Evolutionary conservation across 2,797 vertebrate species (phyloP).

Genomic region (Myotis daubentonii): DNA sequence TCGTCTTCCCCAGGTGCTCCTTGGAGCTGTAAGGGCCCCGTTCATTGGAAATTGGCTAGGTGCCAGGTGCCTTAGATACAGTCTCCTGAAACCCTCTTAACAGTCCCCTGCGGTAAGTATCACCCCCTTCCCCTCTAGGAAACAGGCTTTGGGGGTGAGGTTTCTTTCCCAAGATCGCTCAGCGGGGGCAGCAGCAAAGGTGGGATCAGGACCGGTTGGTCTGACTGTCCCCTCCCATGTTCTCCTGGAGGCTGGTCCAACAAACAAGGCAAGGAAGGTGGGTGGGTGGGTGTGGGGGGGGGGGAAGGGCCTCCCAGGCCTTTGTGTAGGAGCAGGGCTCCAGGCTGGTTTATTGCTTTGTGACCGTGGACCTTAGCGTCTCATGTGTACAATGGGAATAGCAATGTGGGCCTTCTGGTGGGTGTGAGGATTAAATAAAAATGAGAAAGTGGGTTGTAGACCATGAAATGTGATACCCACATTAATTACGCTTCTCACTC

Average conservation of each 20-base stretch:
- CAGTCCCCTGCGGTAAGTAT: neutral
- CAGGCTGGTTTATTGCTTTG: neutral
- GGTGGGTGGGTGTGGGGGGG: rapidly evolving
- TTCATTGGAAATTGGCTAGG: neutral
- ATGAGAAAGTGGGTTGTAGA: neutral
- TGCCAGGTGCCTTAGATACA: neutral
- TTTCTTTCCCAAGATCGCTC: neutral
- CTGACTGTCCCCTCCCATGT: neutral
- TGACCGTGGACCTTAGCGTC: neutral
- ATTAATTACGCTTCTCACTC: neutral
- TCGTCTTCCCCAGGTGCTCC: neutral
- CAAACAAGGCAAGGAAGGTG: neutral
- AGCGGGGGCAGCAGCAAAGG: neutral
- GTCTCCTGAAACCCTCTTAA: neutral
- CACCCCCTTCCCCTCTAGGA: neutral
- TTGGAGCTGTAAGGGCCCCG: neutral
- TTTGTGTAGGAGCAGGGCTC: too few relatives aligned
- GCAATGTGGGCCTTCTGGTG: neutral
- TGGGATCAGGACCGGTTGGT: neutral
- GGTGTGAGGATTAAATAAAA: neutral
- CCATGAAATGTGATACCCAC: neutral
- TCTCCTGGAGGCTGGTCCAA: neutral
- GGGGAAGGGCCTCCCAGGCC: neutral
- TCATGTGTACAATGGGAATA: neutral
- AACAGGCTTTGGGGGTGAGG: neutral